These are phyloP conservation scores for Arctocebus calabarensis DNA, from an alignment of 2,797 vertebrate genomes.

Conservation along the genomic window DNA sequence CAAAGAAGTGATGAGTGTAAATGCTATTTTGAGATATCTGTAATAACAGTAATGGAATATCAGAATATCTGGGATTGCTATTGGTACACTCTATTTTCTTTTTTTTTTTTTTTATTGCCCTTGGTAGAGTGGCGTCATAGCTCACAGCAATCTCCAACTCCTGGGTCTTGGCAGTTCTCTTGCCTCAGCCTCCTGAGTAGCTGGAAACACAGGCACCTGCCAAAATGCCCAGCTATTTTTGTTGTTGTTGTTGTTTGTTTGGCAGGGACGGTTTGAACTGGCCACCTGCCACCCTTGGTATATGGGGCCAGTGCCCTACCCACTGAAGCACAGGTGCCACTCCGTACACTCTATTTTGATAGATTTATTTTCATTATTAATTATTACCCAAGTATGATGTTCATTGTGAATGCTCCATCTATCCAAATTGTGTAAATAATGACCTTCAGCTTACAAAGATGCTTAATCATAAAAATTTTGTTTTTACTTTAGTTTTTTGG, in stretches of 20 bases:
- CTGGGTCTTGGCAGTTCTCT: too few species aligned
- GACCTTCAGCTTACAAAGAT: neutral
- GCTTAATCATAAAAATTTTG: neutral
- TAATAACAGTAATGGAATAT: neutral
- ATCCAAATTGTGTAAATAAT: neutral
- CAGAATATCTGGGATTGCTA: neutral
- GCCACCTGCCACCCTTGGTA: too few species aligned
- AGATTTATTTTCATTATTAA: neutral
- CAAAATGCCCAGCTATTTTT: too few species aligned
- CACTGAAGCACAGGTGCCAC: too few species aligned
- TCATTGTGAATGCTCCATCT: neutral
- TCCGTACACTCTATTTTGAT: neutral
- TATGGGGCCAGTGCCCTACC: too few species aligned
- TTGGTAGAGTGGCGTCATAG: too few species aligned
- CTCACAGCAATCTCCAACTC: too few species aligned
- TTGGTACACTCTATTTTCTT: neutral
- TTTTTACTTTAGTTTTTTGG: neutral
- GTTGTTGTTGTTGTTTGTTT: too few species aligned
- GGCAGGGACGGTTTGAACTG: too few species aligned
- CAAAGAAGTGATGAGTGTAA: neutral
- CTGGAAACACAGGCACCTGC: too few species aligned
- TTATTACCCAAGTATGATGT: neutral
- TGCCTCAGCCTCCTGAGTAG: too few species aligned
- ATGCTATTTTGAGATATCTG: neutral
- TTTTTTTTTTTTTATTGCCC: too few species aligned